phyloP scores from a whole-genome alignment of 2,888 invertebrate genomes.

The Tetrapedia diversipes region DNA sequence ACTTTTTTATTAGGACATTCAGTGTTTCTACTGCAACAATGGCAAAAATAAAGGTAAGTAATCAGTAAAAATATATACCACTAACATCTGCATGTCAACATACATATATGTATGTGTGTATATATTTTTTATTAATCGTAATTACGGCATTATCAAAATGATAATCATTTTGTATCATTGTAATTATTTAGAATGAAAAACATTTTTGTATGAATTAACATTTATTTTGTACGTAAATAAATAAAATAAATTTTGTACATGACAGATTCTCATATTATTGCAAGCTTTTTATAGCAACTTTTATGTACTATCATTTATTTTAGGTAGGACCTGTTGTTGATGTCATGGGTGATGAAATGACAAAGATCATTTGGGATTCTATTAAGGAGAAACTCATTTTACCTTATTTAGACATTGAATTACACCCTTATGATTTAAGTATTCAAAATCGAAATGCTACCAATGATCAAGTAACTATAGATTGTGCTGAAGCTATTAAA shows the following conservation, averaged over 20 bases:
- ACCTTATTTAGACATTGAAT: slow-evolving; percentile 97
- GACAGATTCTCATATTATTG: background rate
- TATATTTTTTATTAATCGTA: slow-evolving; percentile 6
- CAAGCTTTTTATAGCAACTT: background rate
- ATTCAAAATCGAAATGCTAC: slow-evolving; percentile 97
- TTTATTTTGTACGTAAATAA: background rate
- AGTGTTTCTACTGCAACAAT: slow-evolving; percentile 71
- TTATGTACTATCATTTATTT: slow-evolving; percentile 36
- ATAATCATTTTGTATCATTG: no score
- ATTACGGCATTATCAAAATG: no score
- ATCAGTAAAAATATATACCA: background rate
- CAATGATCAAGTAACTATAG: slow-evolving; percentile 97
- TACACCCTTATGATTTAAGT: slow-evolving; percentile 97
- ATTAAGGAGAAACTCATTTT: slow-evolving; percentile 98
- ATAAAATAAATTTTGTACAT: background rate
- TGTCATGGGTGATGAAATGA: slow-evolving; percentile 98
- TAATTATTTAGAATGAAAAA: background rate
- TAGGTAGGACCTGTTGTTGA: slow-evolving; percentile 95
- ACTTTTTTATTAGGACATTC: slow-evolving; percentile 59
- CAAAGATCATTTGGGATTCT: slow-evolving; percentile 98
- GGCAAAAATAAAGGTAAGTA: slow-evolving; percentile 79
- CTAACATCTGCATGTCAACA: slow-evolving; percentile 22
- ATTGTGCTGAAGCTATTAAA: slow-evolving; percentile 97
- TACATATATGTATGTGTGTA: background rate
- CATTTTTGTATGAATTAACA: no score